Evolutionary conservation across 2,888 invertebrate species (phyloP), one percentile per base, ranked within the genome.

Genomic region (Plagiodera versicolora): DNA sequence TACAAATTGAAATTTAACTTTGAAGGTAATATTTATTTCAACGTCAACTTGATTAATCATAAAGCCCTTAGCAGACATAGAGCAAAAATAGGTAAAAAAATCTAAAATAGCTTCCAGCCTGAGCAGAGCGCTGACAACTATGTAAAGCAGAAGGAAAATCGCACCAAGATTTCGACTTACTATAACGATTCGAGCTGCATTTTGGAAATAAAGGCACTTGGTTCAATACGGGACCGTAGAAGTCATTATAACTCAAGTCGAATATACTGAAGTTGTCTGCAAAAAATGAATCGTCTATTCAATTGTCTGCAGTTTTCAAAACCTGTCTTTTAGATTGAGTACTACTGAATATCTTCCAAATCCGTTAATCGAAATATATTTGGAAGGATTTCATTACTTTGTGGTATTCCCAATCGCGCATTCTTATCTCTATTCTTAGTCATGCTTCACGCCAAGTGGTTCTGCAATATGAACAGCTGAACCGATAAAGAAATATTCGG

Each of bases 171-270:
- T 2, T 32, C 60, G 66, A 79, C 79, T 80, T 80, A 79, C 79
- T 77, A 77, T 78, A 78, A 67, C 77, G 74, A 70, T 78, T 76
- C 52, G 67, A 65, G 66, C 69, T 77, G 70, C 77, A 78, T 74
- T 76, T 78, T 66, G 79, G 79, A 70, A 80, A 79, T 56, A 80
- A 72, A 67, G 78, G 75, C 70, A 78, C 75, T 71, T 76, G 73
- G 68, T 80, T 78, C 67, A 77, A 73, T 60, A 76, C 71, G 53
- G 78, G 79, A 65, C 79, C 79, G 64, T 66, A 67, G 60, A 72
- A 75, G 63, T 67, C 67, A 17, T 75, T 75, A 73, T 77, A 79
- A 65, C 74, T 74, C 72, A 79, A 73, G 73, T 80, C 77, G 70
- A 79, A 79, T 72, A 79, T 78, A 69, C 78, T 78, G 74, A 79